Conservation (phyloP, 2,113 vertebrate genomes). For the Balaenoptera acutorostrata region DNA sequence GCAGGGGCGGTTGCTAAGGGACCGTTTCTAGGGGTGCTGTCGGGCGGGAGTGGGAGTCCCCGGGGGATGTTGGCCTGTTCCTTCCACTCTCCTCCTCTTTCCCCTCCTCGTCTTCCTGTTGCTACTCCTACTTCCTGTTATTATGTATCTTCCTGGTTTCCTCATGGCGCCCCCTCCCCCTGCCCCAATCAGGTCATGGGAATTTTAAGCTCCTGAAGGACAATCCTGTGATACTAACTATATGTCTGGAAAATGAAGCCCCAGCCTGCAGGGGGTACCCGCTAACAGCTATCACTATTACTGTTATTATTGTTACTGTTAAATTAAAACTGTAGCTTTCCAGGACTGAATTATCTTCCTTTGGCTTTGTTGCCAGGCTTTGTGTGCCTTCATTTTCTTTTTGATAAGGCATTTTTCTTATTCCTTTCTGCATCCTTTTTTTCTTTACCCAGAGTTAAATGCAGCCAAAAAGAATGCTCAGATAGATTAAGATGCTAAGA, state of each 20-base stretch:
- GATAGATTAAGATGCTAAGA: not conserved
- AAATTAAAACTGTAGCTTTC: constrained; percentile 38
- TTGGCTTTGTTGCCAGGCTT: constrained; percentile 40
- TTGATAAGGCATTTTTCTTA: not conserved
- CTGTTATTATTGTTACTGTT: constrained; percentile 65
- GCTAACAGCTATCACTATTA: constrained; percentile 39
- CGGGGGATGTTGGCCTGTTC: not conserved
- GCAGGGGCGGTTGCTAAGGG: rapidly evolving
- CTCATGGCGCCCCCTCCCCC: not conserved
- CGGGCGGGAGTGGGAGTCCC: not conserved
- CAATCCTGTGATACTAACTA: constrained; percentile 68
- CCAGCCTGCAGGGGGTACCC: constrained; percentile 59
- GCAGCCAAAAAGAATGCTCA: constrained; percentile 39
- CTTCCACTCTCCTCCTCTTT: not conserved
- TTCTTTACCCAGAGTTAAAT: constrained; percentile 13
- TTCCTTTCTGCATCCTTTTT: not conserved
- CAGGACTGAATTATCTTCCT: constrained; percentile 42
- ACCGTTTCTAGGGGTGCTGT: not conserved
- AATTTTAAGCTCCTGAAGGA: constrained; percentile 58
- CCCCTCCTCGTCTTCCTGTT: constrained; percentile 42
- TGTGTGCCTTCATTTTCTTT: constrained; percentile 39
- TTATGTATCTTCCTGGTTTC: constrained; percentile 48
- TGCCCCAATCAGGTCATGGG: constrained; percentile 47
- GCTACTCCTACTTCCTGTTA: constrained; percentile 64
- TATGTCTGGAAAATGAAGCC: constrained; percentile 53